phyloP scores from a whole-genome alignment of 37 sponge, comb jelly and placozoan species.

The Oopsacas minuta region DNA sequence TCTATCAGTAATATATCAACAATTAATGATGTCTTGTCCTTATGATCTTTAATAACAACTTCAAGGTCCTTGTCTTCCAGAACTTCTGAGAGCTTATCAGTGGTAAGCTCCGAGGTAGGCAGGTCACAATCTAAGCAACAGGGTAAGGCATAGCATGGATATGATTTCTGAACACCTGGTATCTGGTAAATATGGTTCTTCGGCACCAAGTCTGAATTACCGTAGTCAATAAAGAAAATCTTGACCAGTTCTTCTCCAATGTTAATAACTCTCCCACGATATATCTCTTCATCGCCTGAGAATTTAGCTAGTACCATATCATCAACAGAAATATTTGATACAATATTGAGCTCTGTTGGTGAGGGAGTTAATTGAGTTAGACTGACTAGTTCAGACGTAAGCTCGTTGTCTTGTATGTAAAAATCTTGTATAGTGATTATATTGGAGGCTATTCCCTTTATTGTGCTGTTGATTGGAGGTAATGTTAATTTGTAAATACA shows the following conservation, averaged over 20 bases:
- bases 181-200: neutral
- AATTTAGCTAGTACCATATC: neutral
- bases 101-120: neutral
- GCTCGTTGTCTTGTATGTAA: conserved; percentile 2
- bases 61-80: conserved; percentile 1
- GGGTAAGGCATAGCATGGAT: neutral
- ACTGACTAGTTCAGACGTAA: neutral
- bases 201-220: neutral
- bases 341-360: neutral
- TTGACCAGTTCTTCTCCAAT: neutral
- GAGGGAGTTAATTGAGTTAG: neutral
- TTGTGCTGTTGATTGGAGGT: neutral
- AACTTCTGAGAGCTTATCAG: neutral
- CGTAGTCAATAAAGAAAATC: conserved; percentile 2
- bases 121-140: neutral
- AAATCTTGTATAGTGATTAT: neutral
- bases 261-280: neutral
- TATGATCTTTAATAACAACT: neutral
- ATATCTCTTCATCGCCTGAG: neutral
- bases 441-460: neutral
- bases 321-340: neutral
- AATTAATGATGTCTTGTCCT: neutral
- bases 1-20: neutral
- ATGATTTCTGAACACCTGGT: neutral
- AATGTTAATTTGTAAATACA: neutral